phyloP scores from a whole-genome alignment of 1,140 invertebrate genomes.

The Pseudomyrmex gracilis region DNA sequence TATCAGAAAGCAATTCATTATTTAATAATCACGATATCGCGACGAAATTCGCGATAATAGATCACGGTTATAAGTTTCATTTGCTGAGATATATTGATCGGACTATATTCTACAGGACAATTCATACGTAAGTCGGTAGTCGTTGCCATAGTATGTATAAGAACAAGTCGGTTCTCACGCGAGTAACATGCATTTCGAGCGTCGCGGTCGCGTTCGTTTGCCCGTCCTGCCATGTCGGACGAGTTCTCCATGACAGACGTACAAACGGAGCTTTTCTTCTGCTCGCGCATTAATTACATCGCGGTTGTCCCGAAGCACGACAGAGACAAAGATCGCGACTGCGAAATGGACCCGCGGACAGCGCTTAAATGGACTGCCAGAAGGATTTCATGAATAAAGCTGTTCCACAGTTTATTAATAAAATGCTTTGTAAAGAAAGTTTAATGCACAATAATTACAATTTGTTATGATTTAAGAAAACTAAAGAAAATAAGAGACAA shows the following conservation, averaged over 20 bases:
- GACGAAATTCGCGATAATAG: constrained; percentile 6
- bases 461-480: background rate
- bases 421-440: background rate
- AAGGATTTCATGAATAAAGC: constrained; percentile 19
- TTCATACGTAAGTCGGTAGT: constrained; percentile 67
- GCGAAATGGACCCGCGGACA: constrained; percentile 13
- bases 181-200: constrained; percentile 76
- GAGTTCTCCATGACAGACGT: constrained; percentile 76
- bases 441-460: background rate
- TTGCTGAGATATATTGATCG: constrained; percentile 35
- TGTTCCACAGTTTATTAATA: constrained; percentile 33
- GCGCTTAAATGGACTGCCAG: constrained; percentile 25
- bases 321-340: constrained; percentile 44
- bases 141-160: constrained; percentile 29
- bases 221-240: constrained; percentile 62
- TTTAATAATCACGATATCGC: constrained; percentile 5
- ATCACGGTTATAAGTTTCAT: constrained; percentile 13
- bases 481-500: too few species aligned
- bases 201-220: constrained; percentile 49
- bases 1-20: constrained; percentile 13
- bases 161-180: constrained; percentile 81
- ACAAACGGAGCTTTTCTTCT: constrained; percentile 73
- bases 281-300: constrained; percentile 78
- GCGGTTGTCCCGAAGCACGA: constrained; percentile 39
- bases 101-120: constrained; percentile 20